Conservation (phyloP, 2,888 invertebrate species). For the Cantharis rustica region DNA sequence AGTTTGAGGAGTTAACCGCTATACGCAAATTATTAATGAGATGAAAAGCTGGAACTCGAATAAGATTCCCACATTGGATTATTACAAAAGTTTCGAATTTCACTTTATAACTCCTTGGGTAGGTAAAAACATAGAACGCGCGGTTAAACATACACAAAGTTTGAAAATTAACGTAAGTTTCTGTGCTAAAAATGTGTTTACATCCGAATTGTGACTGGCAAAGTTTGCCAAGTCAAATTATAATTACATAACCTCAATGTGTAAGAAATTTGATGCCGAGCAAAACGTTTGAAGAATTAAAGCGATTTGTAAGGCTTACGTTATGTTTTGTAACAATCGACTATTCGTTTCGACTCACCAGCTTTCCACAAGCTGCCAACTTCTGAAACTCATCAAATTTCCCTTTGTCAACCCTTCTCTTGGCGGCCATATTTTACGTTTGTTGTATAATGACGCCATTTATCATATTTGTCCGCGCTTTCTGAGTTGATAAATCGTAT, state of each 20-base stretch:
- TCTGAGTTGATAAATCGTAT: slow-evolving; percentile 35
- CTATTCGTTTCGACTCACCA: slow-evolving; percentile 1
- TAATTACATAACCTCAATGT: background rate
- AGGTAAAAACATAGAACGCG: background rate
- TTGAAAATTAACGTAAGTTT: background rate
- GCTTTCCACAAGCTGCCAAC: slow-evolving; percentile 6
- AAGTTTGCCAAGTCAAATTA: background rate
- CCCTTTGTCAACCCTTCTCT: slow-evolving; percentile 36
- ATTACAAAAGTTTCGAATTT: background rate
- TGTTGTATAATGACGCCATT: slow-evolving; percentile 41
- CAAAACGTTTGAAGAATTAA: slow-evolving; percentile 2
- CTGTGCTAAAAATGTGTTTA: background rate
- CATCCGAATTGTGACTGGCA: background rate
- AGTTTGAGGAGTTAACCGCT: background rate
- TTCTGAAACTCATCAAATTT: slow-evolving; percentile 33
- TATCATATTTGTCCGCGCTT: slow-evolving; percentile 37
- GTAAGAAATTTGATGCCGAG: background rate
- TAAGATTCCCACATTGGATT: background rate
- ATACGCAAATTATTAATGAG: background rate
- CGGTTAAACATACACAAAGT: background rate
- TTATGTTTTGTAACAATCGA: slow-evolving; percentile 12
- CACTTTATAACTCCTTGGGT: background rate
- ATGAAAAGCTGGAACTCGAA: background rate
- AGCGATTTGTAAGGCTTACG: slow-evolving; percentile 8
- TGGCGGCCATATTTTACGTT: slow-evolving; percentile 40